Percentiles rank a stretch among this genome's conserved stretches.
These are phyloP conservation scores for Trialeurodes vaporariorum DNA, from an alignment of 1,140 invertebrate species.

Conservation along the genomic window DNA sequence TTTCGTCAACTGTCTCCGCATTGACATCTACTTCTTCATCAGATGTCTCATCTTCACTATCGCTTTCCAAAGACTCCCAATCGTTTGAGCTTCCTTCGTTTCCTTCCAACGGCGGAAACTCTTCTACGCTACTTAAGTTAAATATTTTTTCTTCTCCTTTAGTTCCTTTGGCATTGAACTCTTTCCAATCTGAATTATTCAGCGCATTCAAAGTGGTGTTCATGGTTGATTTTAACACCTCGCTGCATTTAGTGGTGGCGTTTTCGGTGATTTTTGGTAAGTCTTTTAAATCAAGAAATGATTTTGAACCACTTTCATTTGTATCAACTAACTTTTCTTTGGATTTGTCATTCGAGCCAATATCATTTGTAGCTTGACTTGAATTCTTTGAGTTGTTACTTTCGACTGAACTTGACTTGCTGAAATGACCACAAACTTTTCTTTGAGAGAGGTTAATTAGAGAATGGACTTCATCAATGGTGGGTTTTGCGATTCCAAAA, in stretches of 20 bases:
- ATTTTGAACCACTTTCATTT: background rate
- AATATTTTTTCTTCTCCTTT: background rate
- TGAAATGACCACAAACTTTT: background rate
- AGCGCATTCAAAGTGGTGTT: background rate
- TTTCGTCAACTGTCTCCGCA: background rate
- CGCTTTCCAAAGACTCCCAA: background rate
- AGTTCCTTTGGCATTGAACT: background rate
- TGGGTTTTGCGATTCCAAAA: background rate
- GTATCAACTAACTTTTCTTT: background rate
- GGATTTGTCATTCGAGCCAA: background rate
- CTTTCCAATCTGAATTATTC: background rate
- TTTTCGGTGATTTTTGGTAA: background rate
- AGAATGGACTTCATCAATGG: background rate
- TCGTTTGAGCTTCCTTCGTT: background rate
- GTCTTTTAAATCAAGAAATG: background rate
- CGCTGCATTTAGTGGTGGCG: background rate
- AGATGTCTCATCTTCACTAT: background rate
- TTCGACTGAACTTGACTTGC: background rate
- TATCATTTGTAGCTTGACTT: background rate
- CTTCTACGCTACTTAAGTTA: background rate
- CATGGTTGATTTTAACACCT: background rate
- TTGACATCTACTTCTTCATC: background rate
- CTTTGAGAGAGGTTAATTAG: background rate
- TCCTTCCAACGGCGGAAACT: background rate
- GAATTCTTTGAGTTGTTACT: background rate